These are phyloP conservation scores for Mionectes olivaceus DNA, from an alignment of 2,797 vertebrate genomes.

Conservation along the genomic window DNA sequence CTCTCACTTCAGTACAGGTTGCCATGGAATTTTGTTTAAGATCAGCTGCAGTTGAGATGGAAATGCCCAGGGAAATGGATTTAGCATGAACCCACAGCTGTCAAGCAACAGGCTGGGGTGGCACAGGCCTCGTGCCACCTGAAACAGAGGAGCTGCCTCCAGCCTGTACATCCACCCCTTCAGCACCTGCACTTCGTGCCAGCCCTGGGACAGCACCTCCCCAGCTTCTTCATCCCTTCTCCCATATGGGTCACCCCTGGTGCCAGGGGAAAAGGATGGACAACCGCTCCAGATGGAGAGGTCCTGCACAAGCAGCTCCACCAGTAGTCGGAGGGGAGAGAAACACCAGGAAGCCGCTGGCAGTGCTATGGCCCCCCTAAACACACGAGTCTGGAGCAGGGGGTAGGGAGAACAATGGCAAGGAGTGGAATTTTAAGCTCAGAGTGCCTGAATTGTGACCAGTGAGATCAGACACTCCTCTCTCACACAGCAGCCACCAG, in stretches of 20 bases:
- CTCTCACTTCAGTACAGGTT: rapidly evolving
- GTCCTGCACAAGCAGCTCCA: not conserved
- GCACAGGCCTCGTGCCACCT: not conserved
- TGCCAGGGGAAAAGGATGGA: not conserved
- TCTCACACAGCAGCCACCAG: not conserved
- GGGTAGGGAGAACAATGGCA: not conserved
- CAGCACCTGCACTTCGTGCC: not conserved
- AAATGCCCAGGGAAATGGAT: not conserved
- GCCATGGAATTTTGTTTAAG: not conserved
- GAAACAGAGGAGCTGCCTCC: not conserved
- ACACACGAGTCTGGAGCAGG: not conserved
- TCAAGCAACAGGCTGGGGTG: not conserved
- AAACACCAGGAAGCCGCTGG: not conserved
- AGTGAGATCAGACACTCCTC: not conserved
- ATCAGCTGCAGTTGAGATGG: not conserved
- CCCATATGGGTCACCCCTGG: not conserved
- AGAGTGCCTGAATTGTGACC: not conserved
- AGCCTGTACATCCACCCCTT: not conserved
- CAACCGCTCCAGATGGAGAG: not conserved
- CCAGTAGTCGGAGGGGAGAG: not conserved
- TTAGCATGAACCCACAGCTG: not conserved
- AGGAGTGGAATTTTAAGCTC: not conserved
- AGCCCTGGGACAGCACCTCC: not conserved
- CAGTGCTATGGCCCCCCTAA: not conserved
- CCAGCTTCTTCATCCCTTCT: not conserved